Evolutionary conservation across 2,888 invertebrate genomes (phyloP), one percentile per base, ranked within the genome.

Genomic region (Atrina japonica): DNA sequence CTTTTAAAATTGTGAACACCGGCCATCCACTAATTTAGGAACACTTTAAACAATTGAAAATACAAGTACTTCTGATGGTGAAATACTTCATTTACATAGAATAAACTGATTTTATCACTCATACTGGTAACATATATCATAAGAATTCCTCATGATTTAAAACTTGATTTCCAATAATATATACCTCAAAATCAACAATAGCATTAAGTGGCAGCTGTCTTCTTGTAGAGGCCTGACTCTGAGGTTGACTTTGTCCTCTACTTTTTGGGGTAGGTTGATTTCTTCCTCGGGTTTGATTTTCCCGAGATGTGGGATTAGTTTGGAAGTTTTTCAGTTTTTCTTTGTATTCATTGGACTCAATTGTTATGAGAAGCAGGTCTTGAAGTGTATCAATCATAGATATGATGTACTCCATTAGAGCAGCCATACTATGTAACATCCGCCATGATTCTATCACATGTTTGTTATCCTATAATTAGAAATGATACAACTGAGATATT

Each of bases 371-470:
- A 14, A 84, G 75, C 5, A 87, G 75, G 41, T 88, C 88, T 56
- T 85, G 86, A 23, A 89, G 66, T 1, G 83, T 70, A 40, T 83
- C 79, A 43, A 83, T 81, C 70, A 88, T 76, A 29, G 66, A 66
- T n/a, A 82, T 81, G n/a, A 85, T 73, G 75, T 88, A 88, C 66
- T 88, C 88, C 14, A 87, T 75, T 70, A 86, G 86, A 0, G 77
- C 85, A 0, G 86, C 86, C 61, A 84, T 77, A 66, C 87, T 85
- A 78, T 89, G 87, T 45, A 88, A 76, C 82, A 88, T 84, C n/a
- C 86, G 77, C 89, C 88, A 89, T 2, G 83, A 73, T 66, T 88
- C 88, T 11, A 82, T 78, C 18, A 87, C 68, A 56, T 81, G 81
- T 14, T 64, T 72, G 45, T 72, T 69, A 41, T 80, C 81, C 83